Evolutionary conservation across 2,113 vertebrate species (phyloP).

Genomic region (Centropristis striata): DNA sequence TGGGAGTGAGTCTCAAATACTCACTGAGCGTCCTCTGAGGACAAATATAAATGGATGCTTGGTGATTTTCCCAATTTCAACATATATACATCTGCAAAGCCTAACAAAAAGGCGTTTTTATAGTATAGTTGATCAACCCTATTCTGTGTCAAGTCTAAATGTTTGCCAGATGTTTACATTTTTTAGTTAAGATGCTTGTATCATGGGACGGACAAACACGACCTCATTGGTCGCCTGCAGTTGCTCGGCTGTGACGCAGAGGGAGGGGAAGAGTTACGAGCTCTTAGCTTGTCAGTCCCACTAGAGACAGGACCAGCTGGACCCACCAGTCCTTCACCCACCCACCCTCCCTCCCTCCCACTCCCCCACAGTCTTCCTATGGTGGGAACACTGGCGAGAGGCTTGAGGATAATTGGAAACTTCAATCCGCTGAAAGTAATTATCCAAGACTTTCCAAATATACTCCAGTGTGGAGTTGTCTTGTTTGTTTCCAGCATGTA

Average conservation of each 20-base stretch:
- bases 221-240: slow-evolving; percentile 61
- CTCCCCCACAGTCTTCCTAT: slow-evolving; percentile 54
- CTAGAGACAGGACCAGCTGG: slow-evolving; percentile 73
- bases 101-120: slow-evolving; percentile 9
- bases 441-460: slow-evolving; percentile 83
- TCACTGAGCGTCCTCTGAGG: background rate
- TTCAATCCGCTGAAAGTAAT: slow-evolving; percentile 83
- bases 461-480: slow-evolving; percentile 59
- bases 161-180: slow-evolving; percentile 87
- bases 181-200: slow-evolving; percentile 78
- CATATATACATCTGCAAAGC: slow-evolving; percentile 9
- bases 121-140: slow-evolving; percentile 55
- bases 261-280: slow-evolving; percentile 57
- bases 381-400: slow-evolving; percentile 71
- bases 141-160: slow-evolving; percentile 75
- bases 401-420: slow-evolving; percentile 81
- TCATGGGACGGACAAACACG: slow-evolving; percentile 72
- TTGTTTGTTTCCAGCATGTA: slow-evolving; percentile 55
- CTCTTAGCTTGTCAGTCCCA: slow-evolving; percentile 54
- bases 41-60: slow-evolving; percentile 16
- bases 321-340: slow-evolving; percentile 60
- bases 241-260: slow-evolving; percentile 64
- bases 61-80: background rate
- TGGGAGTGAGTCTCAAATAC: slow-evolving; percentile 8
- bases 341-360: slow-evolving; percentile 1